These are phyloP conservation scores for roundworm (Caenorhabditis elegans) DNA, from an alignment of 1,140 invertebrate genomes.

Conservation along the genomic window DNA sequence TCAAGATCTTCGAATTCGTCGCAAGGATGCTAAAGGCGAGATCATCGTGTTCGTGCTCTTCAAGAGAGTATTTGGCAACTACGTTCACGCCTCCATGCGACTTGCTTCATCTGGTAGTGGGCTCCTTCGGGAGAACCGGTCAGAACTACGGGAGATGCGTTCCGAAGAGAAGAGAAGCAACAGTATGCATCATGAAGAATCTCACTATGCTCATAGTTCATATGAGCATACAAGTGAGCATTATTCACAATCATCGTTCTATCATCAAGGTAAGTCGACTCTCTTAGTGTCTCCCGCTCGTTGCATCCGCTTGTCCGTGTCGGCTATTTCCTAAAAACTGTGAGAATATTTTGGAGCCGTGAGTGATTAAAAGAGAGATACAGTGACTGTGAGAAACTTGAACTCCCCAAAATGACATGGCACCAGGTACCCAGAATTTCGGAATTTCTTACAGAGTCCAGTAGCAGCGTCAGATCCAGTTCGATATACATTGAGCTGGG, in stretches of 20 bases:
- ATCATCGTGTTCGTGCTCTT: constrained; percentile 23
- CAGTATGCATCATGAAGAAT: not conserved
- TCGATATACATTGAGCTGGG: constrained; percentile 32
- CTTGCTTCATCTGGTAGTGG: not conserved
- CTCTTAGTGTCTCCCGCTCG: not conserved
- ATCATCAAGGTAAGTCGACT: constrained; percentile 18
- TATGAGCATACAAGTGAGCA: constrained; percentile 24
- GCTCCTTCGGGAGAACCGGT: constrained; percentile 5
- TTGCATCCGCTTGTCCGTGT: constrained; percentile 26
- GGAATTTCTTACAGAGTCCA: constrained; percentile 22
- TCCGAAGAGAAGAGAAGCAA: not conserved
- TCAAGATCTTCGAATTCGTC: constrained; percentile 31
- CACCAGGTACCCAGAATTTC: not conserved
- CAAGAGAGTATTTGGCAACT: constrained; percentile 25
- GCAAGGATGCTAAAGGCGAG: constrained; percentile 22
- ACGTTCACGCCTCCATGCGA: constrained; percentile 14
- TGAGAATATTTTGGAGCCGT: not conserved
- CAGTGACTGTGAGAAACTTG: not conserved
- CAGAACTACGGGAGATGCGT: not conserved
- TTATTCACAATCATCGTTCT: not conserved
- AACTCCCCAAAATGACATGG: not conserved
- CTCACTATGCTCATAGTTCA: constrained; percentile 21
- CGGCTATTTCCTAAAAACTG: not conserved
- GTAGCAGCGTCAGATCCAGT: constrained; percentile 30
- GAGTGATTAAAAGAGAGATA: not conserved